Percentiles rank a stretch among this genome's conserved stretches.
Evolutionary conservation across 2,113 vertebrate genomes (phyloP).

Genomic region (Dasyurus viverrinus): DNA sequence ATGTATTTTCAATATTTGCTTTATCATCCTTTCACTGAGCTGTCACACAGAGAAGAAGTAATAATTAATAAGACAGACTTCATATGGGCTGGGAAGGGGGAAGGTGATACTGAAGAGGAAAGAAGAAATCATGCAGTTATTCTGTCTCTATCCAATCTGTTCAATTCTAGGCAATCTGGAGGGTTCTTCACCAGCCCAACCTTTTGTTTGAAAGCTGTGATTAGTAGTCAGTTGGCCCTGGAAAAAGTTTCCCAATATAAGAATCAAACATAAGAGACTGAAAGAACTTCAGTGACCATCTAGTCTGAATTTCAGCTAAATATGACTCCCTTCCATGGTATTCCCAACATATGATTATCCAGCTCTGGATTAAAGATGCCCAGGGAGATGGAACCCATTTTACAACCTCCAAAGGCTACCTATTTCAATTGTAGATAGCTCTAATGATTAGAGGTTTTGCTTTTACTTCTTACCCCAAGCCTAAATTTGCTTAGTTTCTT

Average conservation of each 20-base stretch:
- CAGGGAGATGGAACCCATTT: not conserved
- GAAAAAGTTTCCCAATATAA: not conserved
- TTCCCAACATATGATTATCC: not conserved
- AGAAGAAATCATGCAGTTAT: not conserved
- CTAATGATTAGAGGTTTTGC: not conserved
- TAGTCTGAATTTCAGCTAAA: not conserved
- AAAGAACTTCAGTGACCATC: not conserved
- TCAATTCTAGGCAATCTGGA: not conserved
- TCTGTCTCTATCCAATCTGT: not conserved
- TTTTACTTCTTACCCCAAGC: not conserved
- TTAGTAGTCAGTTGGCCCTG: not conserved
- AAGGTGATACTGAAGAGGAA: not conserved
- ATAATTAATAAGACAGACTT: not conserved
- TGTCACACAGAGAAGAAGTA: not conserved
- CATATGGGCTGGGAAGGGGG: not conserved
- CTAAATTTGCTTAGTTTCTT: not conserved
- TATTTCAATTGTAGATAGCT: not conserved
- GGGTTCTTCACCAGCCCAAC: not conserved
- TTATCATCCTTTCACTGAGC: not conserved
- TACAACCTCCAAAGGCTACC: not conserved
- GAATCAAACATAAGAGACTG: not conserved
- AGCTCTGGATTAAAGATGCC: not conserved
- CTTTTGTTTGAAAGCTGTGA: not conserved
- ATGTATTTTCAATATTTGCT: not conserved
- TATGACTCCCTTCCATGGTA: not conserved